phyloP scores from a whole-genome alignment of 2,113 vertebrate species.

The Centropus bengalensis region DNA sequence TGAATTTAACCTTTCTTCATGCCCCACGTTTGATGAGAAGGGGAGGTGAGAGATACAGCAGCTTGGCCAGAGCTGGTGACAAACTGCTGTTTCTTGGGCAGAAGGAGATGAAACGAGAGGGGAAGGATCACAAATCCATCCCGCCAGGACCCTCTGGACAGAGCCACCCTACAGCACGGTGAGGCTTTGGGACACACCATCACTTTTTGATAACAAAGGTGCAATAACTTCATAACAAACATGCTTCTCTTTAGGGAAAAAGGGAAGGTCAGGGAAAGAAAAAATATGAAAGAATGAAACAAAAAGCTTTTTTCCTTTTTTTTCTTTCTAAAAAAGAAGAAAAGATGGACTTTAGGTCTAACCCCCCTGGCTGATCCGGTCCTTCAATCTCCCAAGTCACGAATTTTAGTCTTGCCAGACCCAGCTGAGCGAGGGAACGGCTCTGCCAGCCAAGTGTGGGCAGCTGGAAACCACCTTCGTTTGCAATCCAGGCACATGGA shows the following conservation, averaged over 20 bases:
- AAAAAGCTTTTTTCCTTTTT: background rate
- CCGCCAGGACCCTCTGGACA: background rate
- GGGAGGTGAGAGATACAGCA: background rate
- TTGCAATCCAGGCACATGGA: background rate
- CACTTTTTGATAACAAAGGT: rapidly evolving
- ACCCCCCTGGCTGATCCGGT: rapidly evolving
- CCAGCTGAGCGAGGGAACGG: background rate
- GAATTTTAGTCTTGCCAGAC: background rate
- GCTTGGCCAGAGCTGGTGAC: background rate
- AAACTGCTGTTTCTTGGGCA: background rate
- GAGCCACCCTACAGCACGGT: background rate
- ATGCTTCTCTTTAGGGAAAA: background rate
- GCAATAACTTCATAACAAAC: background rate
- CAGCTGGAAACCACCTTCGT: rapidly evolving
- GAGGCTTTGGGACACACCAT: background rate
- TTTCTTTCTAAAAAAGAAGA: too few relatives aligned
- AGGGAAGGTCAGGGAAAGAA: background rate
- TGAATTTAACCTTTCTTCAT: background rate
- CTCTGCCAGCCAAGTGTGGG: background rate
- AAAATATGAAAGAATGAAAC: background rate
- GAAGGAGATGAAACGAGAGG: rapidly evolving
- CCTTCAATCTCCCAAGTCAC: background rate
- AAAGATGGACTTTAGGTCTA: background rate
- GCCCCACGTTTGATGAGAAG: background rate
- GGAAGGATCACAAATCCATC: rapidly evolving